Evolutionary conservation across 2,797 vertebrate genomes (phyloP).

Genomic region (Mallotus villosus): DNA sequence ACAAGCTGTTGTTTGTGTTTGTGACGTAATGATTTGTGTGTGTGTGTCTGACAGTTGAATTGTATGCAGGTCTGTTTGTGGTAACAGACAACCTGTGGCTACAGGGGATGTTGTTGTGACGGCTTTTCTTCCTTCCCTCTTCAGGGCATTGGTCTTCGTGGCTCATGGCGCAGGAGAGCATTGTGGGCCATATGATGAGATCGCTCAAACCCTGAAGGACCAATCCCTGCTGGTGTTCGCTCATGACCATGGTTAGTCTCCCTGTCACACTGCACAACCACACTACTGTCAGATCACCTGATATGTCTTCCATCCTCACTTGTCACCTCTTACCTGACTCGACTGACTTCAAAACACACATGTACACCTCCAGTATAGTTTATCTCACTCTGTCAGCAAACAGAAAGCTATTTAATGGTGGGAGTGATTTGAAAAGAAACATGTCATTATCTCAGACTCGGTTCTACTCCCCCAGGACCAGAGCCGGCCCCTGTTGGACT

Average conservation of each 20-base stretch:
- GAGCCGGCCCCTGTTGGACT: constrained; percentile 7
- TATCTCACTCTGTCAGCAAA: background rate
- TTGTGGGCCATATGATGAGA: constrained; percentile 85
- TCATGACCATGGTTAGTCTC: constrained; percentile 92
- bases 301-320: background rate
- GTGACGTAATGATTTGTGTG: constrained; percentile 15
- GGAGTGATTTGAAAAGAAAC: no score
- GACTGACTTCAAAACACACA: background rate
- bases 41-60: background rate
- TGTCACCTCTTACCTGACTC: background rate
- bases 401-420: background rate
- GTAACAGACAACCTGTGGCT: no score
- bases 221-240: constrained; percentile 87
- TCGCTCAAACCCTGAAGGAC: constrained; percentile 83
- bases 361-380: background rate
- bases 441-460: no score
- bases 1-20: constrained; percentile 4
- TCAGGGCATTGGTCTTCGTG: constrained; percentile 89
- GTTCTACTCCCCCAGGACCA: no score
- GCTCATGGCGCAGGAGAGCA: constrained; percentile 93
- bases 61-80: background rate
- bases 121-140: background rate
- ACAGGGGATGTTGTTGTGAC: no score
- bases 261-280: background rate
- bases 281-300: no score